Base-by-base conservation (phyloP, 2,113 vertebrate genomes). In the Varanus komodoensis region DNA sequence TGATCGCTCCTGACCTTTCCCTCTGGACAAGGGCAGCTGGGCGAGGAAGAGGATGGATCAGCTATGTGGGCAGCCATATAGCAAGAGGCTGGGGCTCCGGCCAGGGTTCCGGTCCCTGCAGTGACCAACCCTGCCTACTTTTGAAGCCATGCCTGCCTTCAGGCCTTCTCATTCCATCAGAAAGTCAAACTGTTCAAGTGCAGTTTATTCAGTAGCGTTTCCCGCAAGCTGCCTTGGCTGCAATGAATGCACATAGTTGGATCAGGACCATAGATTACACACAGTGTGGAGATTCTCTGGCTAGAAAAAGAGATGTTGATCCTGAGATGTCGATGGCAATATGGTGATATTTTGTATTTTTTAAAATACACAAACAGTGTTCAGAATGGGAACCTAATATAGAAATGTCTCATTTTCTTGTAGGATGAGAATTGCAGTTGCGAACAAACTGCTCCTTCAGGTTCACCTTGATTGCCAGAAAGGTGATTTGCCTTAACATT, bases 401-500 rank as follows among this genome's bases (percentile, higher is more conserved):
- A 50, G 52, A 87, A 87, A 77, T 64, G 25, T 44, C 34, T 19
- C 1, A 50, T 34, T 87, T 64, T 87, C 74, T 54, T 32, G 15
- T 44, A 1, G 48, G 64, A n/a, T n/a, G 8, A 80, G 52, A 50
- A 88, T 50, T 79, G 27, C 19, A 9, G 38, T 79, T 68, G 44
- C 77, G 44, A 67, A 50, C 25, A 80, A 50, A 12, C 67, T 9
- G 14, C 8, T 17, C 44, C 44, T 68, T 87, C 75, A 79, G n/a
- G 34, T 67, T 78, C 57, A 87, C 14, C 86, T 57, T 38, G 7
- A 17, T 61, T 78, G 82, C 90, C 82, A 54, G 75, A 69, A 79
- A 44, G 38, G 38, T 44, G 38, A 61, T 69, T 80, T 32, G 57
- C 67, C 8, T 7, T 86, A 79, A 91, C 88, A 74, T 87, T 89